These are phyloP conservation scores for Coleophora flavipennella DNA, from an alignment of 2,888 invertebrate species.

Conservation along the genomic window DNA sequence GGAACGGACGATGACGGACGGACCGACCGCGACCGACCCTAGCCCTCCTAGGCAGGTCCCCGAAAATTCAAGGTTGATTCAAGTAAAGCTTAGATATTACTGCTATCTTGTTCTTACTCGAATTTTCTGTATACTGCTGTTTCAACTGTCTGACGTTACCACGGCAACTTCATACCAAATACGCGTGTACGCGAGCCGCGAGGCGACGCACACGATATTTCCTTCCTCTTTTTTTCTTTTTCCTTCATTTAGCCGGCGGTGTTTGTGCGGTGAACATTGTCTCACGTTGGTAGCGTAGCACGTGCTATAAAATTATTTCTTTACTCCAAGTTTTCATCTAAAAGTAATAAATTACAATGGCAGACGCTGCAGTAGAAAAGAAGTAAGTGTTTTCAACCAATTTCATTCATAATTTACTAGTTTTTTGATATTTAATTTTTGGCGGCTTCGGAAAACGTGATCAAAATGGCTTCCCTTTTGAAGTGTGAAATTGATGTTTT, in stretches of 20 bases:
- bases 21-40: slow-evolving; percentile 11
- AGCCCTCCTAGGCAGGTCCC: slow-evolving; percentile 10
- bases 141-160: slow-evolving; percentile 34
- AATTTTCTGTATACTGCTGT: slow-evolving; percentile 18
- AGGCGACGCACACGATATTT: slow-evolving; percentile 49
- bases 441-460: slow-evolving; percentile 62
- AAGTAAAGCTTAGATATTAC: slow-evolving; percentile 24
- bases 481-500: slow-evolving; percentile 35
- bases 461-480: slow-evolving; percentile 73
- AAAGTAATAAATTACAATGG: slow-evolving; percentile 67
- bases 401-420: slow-evolving; percentile 22
- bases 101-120: slow-evolving; percentile 32
- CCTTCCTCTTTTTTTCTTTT: slow-evolving; percentile 23
- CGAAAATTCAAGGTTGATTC: slow-evolving; percentile 52
- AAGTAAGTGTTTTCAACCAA: slow-evolving; percentile 70
- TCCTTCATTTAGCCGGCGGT: slow-evolving; percentile 67
- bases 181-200: slow-evolving; percentile 46
- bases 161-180: slow-evolving; percentile 40
- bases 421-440: slow-evolving; percentile 39
- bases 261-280: slow-evolving; percentile 65
- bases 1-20: no score
- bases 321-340: slow-evolving; percentile 29
- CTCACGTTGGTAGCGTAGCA: slow-evolving; percentile 48
- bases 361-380: slow-evolving; percentile 78
- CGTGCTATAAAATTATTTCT: slow-evolving; percentile 47